A percentile compares a stretch with the other conserved stretches of the same genome.
phyloP scores from a whole-genome alignment of 2,888 invertebrate species.

The Rhagophthalmus giganteus region DNA sequence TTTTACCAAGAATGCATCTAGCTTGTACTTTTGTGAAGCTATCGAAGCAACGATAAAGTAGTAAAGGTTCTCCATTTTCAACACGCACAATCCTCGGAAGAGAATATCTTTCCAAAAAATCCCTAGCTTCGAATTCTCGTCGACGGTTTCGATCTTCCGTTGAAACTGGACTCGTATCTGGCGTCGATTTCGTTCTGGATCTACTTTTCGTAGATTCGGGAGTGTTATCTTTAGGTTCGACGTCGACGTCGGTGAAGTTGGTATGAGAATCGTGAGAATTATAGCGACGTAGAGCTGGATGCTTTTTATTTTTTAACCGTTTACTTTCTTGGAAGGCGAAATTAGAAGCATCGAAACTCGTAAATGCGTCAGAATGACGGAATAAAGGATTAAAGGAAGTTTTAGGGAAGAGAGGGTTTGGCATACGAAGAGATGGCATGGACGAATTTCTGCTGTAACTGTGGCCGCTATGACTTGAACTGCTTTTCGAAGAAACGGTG shows the following conservation, averaged over 20 bases:
- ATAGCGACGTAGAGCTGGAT: conserved; percentile 52
- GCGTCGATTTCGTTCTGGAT: conserved; percentile 33
- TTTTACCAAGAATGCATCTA: conserved; percentile 61
- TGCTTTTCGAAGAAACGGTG: conserved; percentile 50
- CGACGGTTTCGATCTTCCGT: conserved; percentile 41
- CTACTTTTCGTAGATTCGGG: conserved; percentile 47
- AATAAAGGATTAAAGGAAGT: conserved; percentile 48
- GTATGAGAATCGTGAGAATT: conserved; percentile 55
- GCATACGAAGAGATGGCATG: conserved; percentile 50
- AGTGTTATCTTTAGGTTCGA: conserved; percentile 52
- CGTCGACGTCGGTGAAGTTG: conserved; percentile 55
- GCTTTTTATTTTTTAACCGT: conserved; percentile 51
- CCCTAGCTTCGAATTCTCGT: conserved; percentile 54
- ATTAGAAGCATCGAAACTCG: conserved; percentile 52
- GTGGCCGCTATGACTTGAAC: conserved; percentile 47
- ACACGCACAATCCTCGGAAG: conserved; percentile 64
- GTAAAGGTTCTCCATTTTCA: conserved; percentile 62
- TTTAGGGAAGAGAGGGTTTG: conserved; percentile 45
- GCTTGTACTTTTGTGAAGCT: conserved; percentile 67
- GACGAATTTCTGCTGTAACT: conserved; percentile 51
- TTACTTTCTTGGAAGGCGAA: conserved; percentile 44
- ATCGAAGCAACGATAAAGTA: conserved; percentile 65
- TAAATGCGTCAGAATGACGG: conserved; percentile 47
- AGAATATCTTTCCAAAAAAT: conserved; percentile 65
- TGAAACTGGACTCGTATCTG: conserved; percentile 42